Conservation (phyloP, 1,140 invertebrate species). For the Hydropsyche tenuis region DNA sequence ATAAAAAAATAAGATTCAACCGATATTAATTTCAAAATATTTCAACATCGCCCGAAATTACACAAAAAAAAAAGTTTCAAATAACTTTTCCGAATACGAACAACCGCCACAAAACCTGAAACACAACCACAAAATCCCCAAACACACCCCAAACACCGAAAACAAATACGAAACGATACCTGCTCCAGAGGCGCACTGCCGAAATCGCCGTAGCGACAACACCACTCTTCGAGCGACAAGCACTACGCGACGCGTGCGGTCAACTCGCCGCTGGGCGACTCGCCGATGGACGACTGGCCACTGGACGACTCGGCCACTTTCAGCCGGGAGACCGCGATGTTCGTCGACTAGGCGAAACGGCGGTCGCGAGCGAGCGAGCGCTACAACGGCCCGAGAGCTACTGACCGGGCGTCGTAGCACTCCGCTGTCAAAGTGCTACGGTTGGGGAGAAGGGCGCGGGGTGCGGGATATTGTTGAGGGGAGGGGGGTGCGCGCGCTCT, state of each 20-base stretch:
- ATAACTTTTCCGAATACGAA: too few relatives aligned
- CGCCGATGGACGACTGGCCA: background rate
- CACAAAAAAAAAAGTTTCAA: too few relatives aligned
- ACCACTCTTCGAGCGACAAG: constrained; percentile 26
- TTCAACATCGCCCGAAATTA: too few relatives aligned
- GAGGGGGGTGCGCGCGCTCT: too few relatives aligned
- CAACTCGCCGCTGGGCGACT: background rate
- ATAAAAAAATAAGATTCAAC: too few relatives aligned
- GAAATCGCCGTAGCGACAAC: constrained; percentile 28
- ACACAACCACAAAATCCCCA: too few relatives aligned
- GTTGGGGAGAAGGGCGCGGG: background rate
- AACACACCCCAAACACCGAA: too few relatives aligned
- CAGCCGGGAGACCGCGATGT: background rate
- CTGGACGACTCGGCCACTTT: background rate
- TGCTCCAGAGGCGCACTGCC: too few relatives aligned
- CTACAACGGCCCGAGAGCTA: constrained; percentile 38
- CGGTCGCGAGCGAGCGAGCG: constrained; percentile 26
- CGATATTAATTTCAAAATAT: too few relatives aligned
- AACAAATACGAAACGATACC: too few relatives aligned
- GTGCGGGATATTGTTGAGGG: too few relatives aligned
- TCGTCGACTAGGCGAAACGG: background rate
- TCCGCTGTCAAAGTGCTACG: constrained; percentile 32
- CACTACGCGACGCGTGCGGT: constrained; percentile 22
- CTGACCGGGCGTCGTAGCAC: constrained; percentile 37
- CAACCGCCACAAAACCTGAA: too few relatives aligned